Evolutionary conservation across 2,888 invertebrate species (phyloP), one percentile per base, ranked within the genome.

Genomic region (Campoletis raptor): DNA sequence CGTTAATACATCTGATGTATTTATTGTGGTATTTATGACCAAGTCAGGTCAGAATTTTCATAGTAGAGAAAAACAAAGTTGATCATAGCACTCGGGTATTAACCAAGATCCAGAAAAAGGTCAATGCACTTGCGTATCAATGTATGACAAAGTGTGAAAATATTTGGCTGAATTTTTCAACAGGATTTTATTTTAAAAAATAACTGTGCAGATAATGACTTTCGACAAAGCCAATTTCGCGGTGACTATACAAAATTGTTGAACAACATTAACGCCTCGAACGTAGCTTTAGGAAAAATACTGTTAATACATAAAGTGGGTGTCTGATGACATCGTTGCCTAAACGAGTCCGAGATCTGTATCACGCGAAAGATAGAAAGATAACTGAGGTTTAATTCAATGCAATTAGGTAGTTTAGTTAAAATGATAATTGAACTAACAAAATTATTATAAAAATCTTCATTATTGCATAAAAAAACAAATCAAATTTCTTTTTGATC

Each of bases 1-100:
- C 66, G 57, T 24, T 80, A 42, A 42, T 54, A 64, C 67, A 84
- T 24, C 30, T 67, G 42, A 74, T 74, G 21, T 64, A 67, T 61
- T 54, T 36, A 52, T 67, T 30, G 1, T n/a, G n/a, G n/a, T 12
- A 45, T 42, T 70, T 45, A 52, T 61, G 67, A 37, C 37, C 36
- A 48, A 52, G 52, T 54, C 21, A 64, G 21, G 21, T 57, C 48
- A 15, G 36, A 69, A 73, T 42, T 69, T 36, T 48, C 42, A 52
- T 74, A 45, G 42, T n/a, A 42, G 69, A 69, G 57, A 24, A 79
- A 81, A 81, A 81, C 82, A 85, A 80, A 87, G 85, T 77, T 88
- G 87, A 90, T 90, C 90, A 84, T 85, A 87, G 87, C 85, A 64
- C 45, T 54, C 37, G 77, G 42, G 73, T 37, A 54, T 64, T 30